These are phyloP conservation scores for Henricia sp. DNA, from an alignment of 53 echinoderm and acorn worm species.

Conservation along the genomic window DNA sequence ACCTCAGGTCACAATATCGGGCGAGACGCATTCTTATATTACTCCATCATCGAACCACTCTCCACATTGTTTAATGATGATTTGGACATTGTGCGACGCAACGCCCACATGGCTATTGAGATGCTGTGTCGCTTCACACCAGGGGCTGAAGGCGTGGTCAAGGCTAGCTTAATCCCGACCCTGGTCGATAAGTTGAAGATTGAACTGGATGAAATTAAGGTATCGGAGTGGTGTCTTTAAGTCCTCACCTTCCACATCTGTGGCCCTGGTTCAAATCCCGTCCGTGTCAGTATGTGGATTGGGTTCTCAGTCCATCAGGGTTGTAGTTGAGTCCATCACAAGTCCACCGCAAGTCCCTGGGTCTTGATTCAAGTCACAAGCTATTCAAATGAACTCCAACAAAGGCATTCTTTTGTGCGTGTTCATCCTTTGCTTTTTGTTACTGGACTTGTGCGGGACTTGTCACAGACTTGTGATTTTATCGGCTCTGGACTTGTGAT, in stretches of 20 bases:
- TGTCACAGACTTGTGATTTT: no score
- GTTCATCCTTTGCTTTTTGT: no score
- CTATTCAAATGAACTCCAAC: no score
- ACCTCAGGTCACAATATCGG: conserved; percentile 96
- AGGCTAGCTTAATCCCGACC: conserved; percentile 85
- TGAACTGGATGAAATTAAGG: conserved; percentile 97
- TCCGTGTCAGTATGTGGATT: no score
- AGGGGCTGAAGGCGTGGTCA: conserved; percentile 92
- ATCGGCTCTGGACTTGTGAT: no score
- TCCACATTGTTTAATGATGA: conserved; percentile 89
- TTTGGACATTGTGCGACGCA: conserved; percentile 83
- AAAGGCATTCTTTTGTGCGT: no score
- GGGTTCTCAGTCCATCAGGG: no score
- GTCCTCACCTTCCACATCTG: not conserved
- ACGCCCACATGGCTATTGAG: conserved; percentile 96
- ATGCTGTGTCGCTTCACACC: conserved; percentile 93
- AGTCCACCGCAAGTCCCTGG: no score
- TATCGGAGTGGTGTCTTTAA: not conserved
- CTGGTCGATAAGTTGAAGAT: conserved; percentile 89
- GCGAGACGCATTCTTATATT: conserved; percentile 89
- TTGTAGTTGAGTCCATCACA: no score
- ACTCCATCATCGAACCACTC: conserved; percentile 82
- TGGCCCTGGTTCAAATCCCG: no score
- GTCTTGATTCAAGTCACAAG: no score
- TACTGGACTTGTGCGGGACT: no score